A percentile compares a stretch with the other conserved stretches of the same genome.
phyloP scores from a whole-genome alignment of 2,888 invertebrate genomes.

The Amiota mariae region DNA sequence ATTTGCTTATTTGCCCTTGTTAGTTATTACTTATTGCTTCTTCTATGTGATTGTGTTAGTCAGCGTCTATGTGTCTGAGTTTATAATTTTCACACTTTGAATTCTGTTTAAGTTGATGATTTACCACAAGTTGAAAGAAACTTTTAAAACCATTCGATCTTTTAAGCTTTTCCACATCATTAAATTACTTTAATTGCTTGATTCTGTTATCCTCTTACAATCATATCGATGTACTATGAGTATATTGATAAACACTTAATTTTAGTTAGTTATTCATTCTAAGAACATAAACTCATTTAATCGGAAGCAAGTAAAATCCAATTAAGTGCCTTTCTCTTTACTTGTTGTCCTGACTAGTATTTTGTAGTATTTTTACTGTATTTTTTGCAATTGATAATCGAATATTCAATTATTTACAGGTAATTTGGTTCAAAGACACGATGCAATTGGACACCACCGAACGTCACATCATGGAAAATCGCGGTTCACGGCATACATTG shows the following conservation, averaged over 20 bases:
- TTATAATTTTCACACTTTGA: constrained; percentile 1
- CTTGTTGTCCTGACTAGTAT: too few relatives aligned
- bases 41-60: too few relatives aligned
- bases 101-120: too few relatives aligned
- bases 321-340: not conserved
- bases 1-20: constrained; percentile 5
- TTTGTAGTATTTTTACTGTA: constrained; percentile 37
- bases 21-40: not conserved
- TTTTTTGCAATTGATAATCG: constrained; percentile 49
- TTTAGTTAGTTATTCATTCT: not conserved
- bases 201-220: too few relatives aligned
- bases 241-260: not conserved
- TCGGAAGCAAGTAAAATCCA: too few relatives aligned
- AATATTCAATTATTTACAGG: constrained; percentile 74
- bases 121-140: too few relatives aligned
- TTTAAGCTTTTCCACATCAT: too few relatives aligned
- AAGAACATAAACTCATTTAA: not conserved
- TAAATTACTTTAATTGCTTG: too few relatives aligned
- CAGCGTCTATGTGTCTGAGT: too few relatives aligned
- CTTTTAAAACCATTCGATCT: too few relatives aligned
- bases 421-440: constrained; percentile 81
- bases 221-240: too few relatives aligned
- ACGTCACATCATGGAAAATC: constrained; percentile 79
- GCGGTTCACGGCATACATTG: constrained; percentile 80
- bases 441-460: constrained; percentile 81